Conservation (phyloP, 1,140 invertebrate genomes). For the Cydia strobilella region DNA sequence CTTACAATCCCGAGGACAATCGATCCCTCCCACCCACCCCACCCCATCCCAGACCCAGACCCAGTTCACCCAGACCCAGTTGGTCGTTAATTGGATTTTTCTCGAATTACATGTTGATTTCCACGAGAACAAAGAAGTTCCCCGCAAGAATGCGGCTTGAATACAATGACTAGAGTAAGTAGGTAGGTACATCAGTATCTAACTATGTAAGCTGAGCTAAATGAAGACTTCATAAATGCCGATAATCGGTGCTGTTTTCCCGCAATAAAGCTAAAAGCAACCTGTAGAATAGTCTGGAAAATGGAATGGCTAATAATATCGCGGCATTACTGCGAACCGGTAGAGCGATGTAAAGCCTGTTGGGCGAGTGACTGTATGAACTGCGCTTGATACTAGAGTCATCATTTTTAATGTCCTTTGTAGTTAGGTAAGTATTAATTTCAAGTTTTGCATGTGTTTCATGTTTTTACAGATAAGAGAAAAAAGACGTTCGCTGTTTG, state of each 20-base stretch:
- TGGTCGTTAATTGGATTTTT: neutral
- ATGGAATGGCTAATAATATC: neutral
- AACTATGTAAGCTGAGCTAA: neutral
- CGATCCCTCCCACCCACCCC: no score
- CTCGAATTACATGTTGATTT: neutral
- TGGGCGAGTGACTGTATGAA: neutral
- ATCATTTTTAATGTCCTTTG: neutral
- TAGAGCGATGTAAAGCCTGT: constrained; percentile 1
- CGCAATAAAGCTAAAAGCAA: neutral
- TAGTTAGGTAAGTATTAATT: neutral
- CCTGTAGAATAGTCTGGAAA: constrained; percentile 13
- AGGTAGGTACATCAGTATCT: neutral
- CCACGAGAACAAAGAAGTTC: neutral
- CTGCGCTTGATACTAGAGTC: neutral
- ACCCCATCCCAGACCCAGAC: no score
- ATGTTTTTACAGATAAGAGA: no score
- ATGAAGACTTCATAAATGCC: neutral
- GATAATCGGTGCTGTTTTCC: constrained; percentile 8
- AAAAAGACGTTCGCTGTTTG: no score
- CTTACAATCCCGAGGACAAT: neutral
- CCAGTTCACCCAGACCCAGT: no score
- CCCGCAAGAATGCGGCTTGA: neutral
- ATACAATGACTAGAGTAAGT: neutral
- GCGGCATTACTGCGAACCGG: neutral
- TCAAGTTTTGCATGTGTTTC: neutral